A percentile compares a stretch with the other conserved stretches of the same genome.
phyloP scores from a whole-genome alignment of 2,113 vertebrate genomes.

The Sciurus niger region DNA sequence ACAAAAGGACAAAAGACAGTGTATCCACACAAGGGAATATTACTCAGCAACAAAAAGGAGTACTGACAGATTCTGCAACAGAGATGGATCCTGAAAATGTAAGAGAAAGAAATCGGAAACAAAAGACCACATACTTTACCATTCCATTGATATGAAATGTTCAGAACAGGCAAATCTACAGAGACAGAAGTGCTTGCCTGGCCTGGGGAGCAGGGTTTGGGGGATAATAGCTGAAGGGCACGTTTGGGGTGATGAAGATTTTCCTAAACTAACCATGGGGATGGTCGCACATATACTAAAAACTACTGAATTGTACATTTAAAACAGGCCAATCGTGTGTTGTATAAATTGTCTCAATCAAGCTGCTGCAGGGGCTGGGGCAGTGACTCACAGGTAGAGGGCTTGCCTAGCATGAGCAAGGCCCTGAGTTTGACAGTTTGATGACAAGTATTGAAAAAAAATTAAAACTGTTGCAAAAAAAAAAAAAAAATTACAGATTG shows the following conservation, averaged over 20 bases:
- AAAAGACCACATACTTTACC: background rate
- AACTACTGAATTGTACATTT: background rate
- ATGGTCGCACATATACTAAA: too few relatives aligned
- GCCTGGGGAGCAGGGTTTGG: background rate
- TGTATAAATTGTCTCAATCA: background rate
- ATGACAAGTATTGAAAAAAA: too few relatives aligned
- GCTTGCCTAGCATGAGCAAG: too few relatives aligned
- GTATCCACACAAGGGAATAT: background rate
- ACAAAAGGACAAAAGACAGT: background rate
- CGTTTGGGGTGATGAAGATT: background rate
- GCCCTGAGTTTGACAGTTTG: too few relatives aligned
- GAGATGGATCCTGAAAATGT: background rate
- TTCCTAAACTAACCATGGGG: background rate
- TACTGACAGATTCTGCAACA: fast-evolving
- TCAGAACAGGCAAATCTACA: background rate
- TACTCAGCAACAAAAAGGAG: background rate
- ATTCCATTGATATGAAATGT: background rate
- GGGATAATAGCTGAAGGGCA: background rate
- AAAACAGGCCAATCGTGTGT: background rate
- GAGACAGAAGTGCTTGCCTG: background rate
- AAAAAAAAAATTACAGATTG: background rate
- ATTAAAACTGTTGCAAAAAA: too few relatives aligned
- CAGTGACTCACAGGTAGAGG: too few relatives aligned
- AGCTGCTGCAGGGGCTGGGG: background rate
- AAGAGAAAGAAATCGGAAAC: slow-evolving; percentile 22